Conservation (phyloP, 2,113 vertebrate genomes). For the Cyanoramphus novaezelandiae region DNA sequence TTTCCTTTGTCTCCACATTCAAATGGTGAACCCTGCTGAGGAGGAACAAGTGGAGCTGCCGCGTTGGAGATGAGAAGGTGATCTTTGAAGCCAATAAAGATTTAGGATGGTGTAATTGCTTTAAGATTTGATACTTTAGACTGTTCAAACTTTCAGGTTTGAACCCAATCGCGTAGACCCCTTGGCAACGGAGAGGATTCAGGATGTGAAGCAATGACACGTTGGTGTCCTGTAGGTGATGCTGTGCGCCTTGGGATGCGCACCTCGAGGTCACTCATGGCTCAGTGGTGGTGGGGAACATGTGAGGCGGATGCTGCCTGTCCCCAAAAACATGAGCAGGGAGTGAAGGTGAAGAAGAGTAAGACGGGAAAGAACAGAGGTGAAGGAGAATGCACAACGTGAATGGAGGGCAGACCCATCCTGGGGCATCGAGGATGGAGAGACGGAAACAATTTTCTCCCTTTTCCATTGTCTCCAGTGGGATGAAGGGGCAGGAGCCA, state of each 20-base stretch:
- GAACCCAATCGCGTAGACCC: not conserved
- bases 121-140: not conserved
- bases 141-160: not conserved
- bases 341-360: not conserved
- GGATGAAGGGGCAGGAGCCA: not conserved
- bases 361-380: not conserved
- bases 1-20: not conserved
- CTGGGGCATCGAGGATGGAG: fast-evolving
- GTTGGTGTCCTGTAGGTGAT: not conserved
- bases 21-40: not conserved
- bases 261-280: fast-evolving
- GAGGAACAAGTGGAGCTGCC: not conserved
- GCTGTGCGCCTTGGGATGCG: not conserved
- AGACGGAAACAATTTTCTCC: not conserved
- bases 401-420: not conserved
- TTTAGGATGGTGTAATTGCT: not conserved
- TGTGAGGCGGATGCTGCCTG: not conserved
- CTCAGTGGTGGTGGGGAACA: not conserved
- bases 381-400: not conserved
- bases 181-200: not conserved
- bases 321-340: not conserved
- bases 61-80: not conserved
- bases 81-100: constrained; percentile 14
- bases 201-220: not conserved
- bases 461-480: fast-evolving